phyloP scores from a whole-genome alignment of 2,797 vertebrate genomes.

The Iguana delicatissima region DNA sequence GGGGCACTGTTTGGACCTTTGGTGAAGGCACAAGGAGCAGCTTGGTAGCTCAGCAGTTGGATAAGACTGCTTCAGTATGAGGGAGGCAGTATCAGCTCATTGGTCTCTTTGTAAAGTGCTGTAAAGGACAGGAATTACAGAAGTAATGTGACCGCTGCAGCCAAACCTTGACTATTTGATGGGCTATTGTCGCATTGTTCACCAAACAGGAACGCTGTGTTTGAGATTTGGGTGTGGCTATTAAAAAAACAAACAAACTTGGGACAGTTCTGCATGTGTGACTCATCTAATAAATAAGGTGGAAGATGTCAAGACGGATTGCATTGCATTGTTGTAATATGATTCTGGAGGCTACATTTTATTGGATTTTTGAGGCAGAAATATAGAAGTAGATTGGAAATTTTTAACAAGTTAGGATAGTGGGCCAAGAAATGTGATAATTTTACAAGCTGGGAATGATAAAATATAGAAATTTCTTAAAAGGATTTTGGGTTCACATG shows the following conservation, averaged over 20 bases:
- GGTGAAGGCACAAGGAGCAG: too few species aligned
- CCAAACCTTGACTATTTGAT: not conserved
- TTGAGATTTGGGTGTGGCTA: too few species aligned
- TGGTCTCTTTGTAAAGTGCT: not conserved
- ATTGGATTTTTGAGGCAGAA: not conserved
- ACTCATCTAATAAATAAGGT: not conserved
- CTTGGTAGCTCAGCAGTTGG: not conserved
- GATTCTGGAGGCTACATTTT: not conserved
- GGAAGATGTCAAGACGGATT: not conserved
- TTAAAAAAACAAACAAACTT: not conserved
- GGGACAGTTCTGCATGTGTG: not conserved
- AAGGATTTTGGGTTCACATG: not conserved
- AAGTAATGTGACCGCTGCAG: not conserved
- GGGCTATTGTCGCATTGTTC: not conserved
- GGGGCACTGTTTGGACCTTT: not conserved
- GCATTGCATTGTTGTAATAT: not conserved
- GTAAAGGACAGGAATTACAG: not conserved
- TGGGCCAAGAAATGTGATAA: not conserved
- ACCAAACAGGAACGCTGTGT: not conserved
- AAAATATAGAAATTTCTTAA: not conserved
- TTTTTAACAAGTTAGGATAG: not conserved
- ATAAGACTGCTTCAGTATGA: not conserved
- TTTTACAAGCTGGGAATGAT: not conserved
- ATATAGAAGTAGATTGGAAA: not conserved
- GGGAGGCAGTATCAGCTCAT: not conserved